Percentiles rank a stretch among this genome's conserved stretches.
These are phyloP conservation scores for Drosophila persimilis DNA, from an alignment of 1,140 invertebrate species.

Conservation along the genomic window DNA sequence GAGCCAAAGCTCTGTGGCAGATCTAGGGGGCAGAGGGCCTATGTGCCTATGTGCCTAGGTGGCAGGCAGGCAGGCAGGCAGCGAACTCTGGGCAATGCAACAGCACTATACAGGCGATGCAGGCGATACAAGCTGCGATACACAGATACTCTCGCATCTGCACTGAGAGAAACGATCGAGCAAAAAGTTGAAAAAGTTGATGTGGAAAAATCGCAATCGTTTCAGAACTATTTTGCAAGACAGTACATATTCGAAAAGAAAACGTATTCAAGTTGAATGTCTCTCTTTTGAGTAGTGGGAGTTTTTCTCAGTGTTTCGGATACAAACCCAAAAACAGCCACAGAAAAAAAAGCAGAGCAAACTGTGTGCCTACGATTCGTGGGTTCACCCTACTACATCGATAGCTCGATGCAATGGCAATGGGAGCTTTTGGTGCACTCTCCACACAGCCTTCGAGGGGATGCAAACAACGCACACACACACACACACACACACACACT, in stretches of 20 bases:
- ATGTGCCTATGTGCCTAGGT: no score
- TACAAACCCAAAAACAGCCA: background rate
- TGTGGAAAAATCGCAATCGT: no score
- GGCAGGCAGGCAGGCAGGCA: no score
- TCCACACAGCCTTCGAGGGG: slow-evolving; percentile 8
- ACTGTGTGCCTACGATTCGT: slow-evolving; percentile 21
- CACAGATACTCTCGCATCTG: slow-evolving; percentile 24
- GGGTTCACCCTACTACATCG: slow-evolving; percentile 43
- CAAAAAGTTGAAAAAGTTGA: background rate
- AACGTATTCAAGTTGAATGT: no score
- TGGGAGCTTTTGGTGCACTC: slow-evolving; percentile 44
- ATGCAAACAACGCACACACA: slow-evolving; percentile 28
- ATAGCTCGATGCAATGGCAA: slow-evolving; percentile 47
- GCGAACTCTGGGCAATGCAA: no score
- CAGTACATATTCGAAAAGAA: no score
- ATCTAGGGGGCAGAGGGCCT: background rate
- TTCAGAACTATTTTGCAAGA: no score
- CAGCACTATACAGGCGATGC: background rate
- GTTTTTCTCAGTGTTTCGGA: background rate
- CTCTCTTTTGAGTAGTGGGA: no score
- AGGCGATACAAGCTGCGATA: slow-evolving; percentile 42
- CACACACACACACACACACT: background rate
- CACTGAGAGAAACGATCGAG: slow-evolving; percentile 16
- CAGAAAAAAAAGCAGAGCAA: slow-evolving; percentile 13
- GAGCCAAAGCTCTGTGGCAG: slow-evolving; percentile 1